A percentile compares a stretch with the other conserved stretches of the same genome.
Conservation (phyloP, 2,797 vertebrate genomes). For the Acropternis orthonyx region DNA sequence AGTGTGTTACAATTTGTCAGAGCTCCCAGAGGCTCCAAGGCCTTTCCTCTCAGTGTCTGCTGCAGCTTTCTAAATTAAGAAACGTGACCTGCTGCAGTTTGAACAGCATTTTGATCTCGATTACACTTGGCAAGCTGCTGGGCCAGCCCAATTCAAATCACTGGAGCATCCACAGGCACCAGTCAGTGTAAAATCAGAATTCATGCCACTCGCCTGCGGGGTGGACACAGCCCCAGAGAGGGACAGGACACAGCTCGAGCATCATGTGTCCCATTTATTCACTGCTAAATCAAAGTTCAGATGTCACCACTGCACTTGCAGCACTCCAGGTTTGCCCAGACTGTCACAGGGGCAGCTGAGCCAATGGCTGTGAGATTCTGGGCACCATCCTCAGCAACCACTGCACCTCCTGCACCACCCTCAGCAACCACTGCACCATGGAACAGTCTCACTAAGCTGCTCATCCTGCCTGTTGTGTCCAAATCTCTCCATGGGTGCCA, state of each 20-base stretch:
- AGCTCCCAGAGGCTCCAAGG: not conserved
- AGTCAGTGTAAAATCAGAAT: not conserved
- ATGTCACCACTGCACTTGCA: not conserved
- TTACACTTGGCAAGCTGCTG: not conserved
- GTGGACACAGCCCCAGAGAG: not conserved
- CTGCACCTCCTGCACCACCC: too few relatives aligned
- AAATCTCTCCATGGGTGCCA: not conserved
- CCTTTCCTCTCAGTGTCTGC: not conserved
- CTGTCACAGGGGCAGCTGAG: not conserved
- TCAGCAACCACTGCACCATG: too few relatives aligned
- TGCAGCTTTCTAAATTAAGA: conserved; percentile 22
- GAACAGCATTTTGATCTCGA: not conserved
- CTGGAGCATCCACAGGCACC: not conserved
- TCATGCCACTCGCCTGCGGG: accelerated
- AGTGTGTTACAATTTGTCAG: not conserved
- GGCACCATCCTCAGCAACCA: not conserved
- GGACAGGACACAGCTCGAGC: not conserved
- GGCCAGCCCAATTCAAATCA: not conserved
- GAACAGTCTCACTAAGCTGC: accelerated
- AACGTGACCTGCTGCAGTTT: not conserved
- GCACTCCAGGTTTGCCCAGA: not conserved
- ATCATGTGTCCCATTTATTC: not conserved
- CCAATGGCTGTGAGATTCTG: not conserved
- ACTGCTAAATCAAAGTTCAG: not conserved
- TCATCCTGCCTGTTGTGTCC: not conserved